phyloP scores from a whole-genome alignment of 2,113 vertebrate species.

The Picathartes gymnocephalus region DNA sequence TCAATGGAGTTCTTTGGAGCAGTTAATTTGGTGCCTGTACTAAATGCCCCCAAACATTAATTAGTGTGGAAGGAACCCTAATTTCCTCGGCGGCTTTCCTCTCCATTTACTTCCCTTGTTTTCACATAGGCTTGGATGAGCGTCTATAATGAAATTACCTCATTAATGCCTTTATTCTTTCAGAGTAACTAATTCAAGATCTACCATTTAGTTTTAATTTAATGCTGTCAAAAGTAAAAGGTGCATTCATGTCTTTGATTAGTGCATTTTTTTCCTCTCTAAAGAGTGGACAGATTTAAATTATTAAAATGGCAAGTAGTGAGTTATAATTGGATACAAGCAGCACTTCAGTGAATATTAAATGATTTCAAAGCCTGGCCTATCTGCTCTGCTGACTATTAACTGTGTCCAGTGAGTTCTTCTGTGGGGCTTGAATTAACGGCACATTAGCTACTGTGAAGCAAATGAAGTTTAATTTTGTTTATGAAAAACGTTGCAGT shows the following conservation, averaged over 20 bases:
- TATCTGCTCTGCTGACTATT: constrained; percentile 80
- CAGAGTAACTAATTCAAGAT: constrained; percentile 89
- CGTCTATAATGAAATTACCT: constrained; percentile 94
- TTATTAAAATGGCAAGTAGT: constrained; percentile 92
- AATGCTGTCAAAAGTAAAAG: constrained; percentile 83
- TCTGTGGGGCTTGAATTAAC: constrained; percentile 64
- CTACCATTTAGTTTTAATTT: constrained; percentile 89
- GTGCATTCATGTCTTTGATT: constrained; percentile 81
- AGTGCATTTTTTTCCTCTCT: constrained; percentile 68
- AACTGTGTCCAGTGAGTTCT: constrained; percentile 82
- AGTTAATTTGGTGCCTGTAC: constrained; percentile 94
- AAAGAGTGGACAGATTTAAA: constrained; percentile 90
- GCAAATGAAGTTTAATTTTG: constrained; percentile 72
- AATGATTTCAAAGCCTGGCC: constrained; percentile 83
- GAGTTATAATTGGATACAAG: constrained; percentile 98
- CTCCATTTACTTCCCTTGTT: constrained; percentile 81
- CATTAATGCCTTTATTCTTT: constrained; percentile 89
- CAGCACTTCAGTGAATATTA: constrained; percentile 92
- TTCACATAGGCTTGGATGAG: constrained; percentile 84
- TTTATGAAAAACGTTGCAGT: constrained; percentile 63
- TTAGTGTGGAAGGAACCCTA: constrained; percentile 96
- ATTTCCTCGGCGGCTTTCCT: constrained; percentile 85
- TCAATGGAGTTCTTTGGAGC: constrained; percentile 89
- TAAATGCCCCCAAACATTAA: constrained; percentile 92
- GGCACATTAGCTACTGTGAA: constrained; percentile 63